Evolutionary conservation across 2,888 invertebrate genomes (phyloP).

Genomic region (Apantesis nais): DNA sequence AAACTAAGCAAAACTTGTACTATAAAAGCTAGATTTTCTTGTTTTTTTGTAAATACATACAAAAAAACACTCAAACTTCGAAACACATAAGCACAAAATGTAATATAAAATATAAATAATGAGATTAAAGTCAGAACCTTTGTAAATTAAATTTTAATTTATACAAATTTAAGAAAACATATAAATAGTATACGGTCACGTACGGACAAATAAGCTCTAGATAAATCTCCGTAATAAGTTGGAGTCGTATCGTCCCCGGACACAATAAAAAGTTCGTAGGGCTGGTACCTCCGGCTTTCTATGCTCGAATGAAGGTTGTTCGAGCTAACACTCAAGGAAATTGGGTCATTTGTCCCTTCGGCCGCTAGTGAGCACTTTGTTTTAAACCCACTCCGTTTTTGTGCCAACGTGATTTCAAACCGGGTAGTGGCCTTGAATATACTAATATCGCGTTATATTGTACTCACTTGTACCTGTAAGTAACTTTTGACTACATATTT

Average conservation of each 20-base stretch:
- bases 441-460: slow-evolving; percentile 1
- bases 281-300: slow-evolving; percentile 53
- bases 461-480: not conserved
- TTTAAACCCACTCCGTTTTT: slow-evolving; percentile 55
- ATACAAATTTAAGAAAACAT: not conserved
- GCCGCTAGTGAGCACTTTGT: slow-evolving; percentile 58
- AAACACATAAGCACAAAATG: no score
- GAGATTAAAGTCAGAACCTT: no score
- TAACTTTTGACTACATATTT: not conserved
- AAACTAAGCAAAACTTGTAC: no score
- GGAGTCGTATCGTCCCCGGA: slow-evolving; percentile 22
- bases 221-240: not conserved
- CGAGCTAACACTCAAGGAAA: slow-evolving; percentile 74
- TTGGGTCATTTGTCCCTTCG: slow-evolving; percentile 81
- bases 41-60: no score
- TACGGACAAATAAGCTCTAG: not conserved
- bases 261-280: slow-evolving; percentile 27
- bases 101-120: no score
- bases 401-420: slow-evolving; percentile 44
- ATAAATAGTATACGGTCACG: not conserved
- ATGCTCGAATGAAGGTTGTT: slow-evolving; percentile 72
- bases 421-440: slow-evolving; percentile 43
- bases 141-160: no score
- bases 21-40: no score
- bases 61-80: no score